Evolutionary conservation across 2,888 invertebrate species (phyloP).

Genomic region (Philaethria dido): DNA sequence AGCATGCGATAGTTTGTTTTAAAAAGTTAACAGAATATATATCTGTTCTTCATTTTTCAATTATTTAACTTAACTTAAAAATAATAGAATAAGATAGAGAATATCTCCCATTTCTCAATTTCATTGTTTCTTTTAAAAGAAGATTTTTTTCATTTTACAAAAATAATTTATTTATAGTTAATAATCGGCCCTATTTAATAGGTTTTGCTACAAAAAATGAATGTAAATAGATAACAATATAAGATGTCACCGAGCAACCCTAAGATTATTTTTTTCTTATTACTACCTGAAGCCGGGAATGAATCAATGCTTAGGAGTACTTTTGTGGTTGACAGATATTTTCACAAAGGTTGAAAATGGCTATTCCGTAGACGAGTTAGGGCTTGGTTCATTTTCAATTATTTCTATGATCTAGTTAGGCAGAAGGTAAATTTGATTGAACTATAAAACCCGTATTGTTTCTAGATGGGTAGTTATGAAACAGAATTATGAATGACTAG

Average conservation of each 20-base stretch:
- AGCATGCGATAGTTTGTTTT: neutral
- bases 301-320: neutral
- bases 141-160: no score
- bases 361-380: neutral
- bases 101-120: no score
- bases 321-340: neutral
- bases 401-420: no score
- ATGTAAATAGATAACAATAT: neutral
- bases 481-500: neutral
- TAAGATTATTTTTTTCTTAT: neutral
- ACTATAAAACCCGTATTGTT: no score
- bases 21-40: neutral
- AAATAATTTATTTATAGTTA: no score
- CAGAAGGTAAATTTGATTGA: no score
- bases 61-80: no score
- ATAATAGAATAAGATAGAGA: no score
- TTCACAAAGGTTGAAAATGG: neutral
- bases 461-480: neutral
- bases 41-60: neutral
- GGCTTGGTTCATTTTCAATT: neutral
- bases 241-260: neutral
- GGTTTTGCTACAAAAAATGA: no score
- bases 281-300: neutral
- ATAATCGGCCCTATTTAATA: no score
- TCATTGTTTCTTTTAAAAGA: no score